Conservation (phyloP, 2,888 invertebrate genomes). For the Venusia cambrica region DNA sequence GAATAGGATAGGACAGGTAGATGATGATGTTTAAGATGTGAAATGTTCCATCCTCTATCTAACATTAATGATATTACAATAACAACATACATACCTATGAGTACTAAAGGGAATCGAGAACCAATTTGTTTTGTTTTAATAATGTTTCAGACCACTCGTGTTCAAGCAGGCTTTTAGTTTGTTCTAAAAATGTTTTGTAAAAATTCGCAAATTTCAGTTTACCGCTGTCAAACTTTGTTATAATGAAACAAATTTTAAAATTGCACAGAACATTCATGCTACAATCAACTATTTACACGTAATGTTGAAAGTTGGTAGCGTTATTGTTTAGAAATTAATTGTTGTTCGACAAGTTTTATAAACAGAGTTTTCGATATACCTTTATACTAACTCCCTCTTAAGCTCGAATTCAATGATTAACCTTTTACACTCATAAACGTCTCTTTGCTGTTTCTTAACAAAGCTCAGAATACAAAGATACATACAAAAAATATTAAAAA, state of each 20-base stretch:
- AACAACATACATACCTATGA: too few relatives aligned
- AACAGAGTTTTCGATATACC: too few relatives aligned
- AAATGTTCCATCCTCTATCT: too few relatives aligned
- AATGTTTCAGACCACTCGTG: conserved; percentile 5
- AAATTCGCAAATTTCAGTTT: conserved; percentile 4
- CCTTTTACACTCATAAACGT: too few relatives aligned
- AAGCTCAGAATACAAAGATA: too few relatives aligned
- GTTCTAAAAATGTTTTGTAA: conserved; percentile 9
- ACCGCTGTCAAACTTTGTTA: conserved; percentile 26
- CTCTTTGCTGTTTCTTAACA: too few relatives aligned
- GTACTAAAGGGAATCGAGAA: too few relatives aligned
- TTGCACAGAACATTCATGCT: conserved; percentile 5
- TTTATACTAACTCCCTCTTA: too few relatives aligned
- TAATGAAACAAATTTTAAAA: conserved; percentile 17
- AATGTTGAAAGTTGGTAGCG: conserved; percentile 6
- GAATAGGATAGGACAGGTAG: too few relatives aligned
- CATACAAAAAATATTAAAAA: too few relatives aligned
- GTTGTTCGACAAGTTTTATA: neutral
- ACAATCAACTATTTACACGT: conserved; percentile 9
- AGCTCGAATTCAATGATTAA: too few relatives aligned
- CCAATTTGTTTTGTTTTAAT: conserved; percentile 8
- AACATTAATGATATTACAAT: too few relatives aligned
- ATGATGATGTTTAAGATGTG: conserved; percentile 2
- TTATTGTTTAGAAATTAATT: conserved; percentile 1
- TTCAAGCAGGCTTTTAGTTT: conserved; percentile 10